Evolutionary conservation across 2,888 invertebrate species (phyloP).

Genomic region (Rhimphoctona megacephalus): DNA sequence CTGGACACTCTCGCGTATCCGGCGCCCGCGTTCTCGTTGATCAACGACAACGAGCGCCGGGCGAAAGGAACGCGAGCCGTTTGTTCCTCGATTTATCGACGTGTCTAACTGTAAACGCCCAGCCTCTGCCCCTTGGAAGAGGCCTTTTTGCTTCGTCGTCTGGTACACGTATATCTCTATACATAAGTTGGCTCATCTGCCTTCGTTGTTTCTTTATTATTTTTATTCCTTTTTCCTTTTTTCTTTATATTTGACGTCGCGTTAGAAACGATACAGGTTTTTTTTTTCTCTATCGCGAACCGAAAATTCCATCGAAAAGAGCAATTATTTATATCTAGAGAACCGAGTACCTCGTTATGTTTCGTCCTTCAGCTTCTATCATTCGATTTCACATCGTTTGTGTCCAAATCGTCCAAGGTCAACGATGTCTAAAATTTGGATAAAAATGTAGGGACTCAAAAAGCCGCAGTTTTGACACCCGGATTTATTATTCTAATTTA

Average conservation of each 20-base stretch:
- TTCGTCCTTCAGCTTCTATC: conserved; percentile 3
- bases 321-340: background rate
- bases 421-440: background rate
- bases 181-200: conserved; percentile 42
- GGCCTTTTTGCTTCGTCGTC: conserved; percentile 38
- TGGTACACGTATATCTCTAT: background rate
- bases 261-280: conserved; percentile 52
- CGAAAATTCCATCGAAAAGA: conserved; percentile 52
- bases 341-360: background rate
- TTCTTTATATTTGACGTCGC: background rate
- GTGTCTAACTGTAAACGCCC: conserved; percentile 76
- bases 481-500: background rate
- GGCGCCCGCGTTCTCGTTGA: conserved; percentile 71
- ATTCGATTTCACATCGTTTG: conserved; percentile 58
- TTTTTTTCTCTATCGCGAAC: conserved; percentile 43
- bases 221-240: conserved; percentile 4
- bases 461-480: background rate
- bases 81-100: conserved; percentile 70
- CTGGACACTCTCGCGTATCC: conserved; percentile 63
- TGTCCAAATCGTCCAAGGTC: background rate
- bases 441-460: background rate
- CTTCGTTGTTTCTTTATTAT: conserved; percentile 27
- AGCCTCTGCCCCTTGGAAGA: conserved; percentile 36
- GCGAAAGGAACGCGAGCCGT: conserved; percentile 74
- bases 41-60: conserved; percentile 63